Conservation (phyloP, 2,888 invertebrate species). For the Blastobasis lacticolella region DNA sequence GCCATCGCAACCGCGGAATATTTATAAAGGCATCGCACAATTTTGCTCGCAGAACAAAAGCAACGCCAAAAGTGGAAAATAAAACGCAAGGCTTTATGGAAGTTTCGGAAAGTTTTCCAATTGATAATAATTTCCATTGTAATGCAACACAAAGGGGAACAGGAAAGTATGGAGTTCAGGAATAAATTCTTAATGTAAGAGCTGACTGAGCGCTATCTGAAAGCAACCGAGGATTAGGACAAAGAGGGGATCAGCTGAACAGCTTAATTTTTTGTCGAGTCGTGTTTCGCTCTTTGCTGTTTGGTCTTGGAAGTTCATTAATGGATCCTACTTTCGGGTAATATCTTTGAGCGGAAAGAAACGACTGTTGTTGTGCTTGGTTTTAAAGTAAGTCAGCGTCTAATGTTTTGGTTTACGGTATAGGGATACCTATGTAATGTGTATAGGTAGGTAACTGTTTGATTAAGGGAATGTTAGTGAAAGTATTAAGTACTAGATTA, state of each 20-base stretch:
- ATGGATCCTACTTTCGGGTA: conserved; percentile 18
- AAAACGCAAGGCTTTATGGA: conserved; percentile 56
- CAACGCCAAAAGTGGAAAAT: conserved; percentile 51
- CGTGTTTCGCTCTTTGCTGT: conserved; percentile 46
- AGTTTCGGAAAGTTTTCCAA: conserved; percentile 64
- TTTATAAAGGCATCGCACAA: conserved; percentile 9
- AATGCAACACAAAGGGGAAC: conserved; percentile 64
- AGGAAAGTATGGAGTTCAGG: conserved; percentile 66
- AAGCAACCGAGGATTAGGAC: conserved; percentile 65
- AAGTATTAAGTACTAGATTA: too few species aligned
- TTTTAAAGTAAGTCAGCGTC: too few species aligned
- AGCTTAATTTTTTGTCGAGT: conserved; percentile 53
- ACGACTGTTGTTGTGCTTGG: too few species aligned
- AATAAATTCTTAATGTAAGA: conserved; percentile 71
- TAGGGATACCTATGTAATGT: too few species aligned
- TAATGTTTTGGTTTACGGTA: too few species aligned
- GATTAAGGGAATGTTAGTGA: too few species aligned
- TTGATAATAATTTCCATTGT: conserved; percentile 70
- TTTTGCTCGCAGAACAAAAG: conserved; percentile 38
- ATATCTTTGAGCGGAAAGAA: too few species aligned
- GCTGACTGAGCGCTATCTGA: conserved; percentile 64
- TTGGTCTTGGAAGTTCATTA: conserved; percentile 32
- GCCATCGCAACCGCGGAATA: not conserved
- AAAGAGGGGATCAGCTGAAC: conserved; percentile 46
- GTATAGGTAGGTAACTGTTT: too few species aligned